Evolutionary conservation across 2,888 invertebrate species (phyloP).

Genomic region (Morinoia aosen): DNA sequence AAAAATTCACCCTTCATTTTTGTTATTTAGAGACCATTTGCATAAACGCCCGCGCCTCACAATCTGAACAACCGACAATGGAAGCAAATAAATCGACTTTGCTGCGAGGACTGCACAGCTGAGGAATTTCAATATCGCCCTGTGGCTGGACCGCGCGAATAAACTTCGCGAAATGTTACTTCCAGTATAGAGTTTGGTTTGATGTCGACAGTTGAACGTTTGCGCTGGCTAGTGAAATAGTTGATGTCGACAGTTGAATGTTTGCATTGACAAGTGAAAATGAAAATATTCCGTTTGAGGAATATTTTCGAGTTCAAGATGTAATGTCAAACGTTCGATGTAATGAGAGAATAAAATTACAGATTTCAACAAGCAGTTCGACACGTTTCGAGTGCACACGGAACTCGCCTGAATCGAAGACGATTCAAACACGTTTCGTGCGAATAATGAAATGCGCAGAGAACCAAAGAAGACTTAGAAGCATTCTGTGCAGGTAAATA

Average conservation of each 20-base stretch:
- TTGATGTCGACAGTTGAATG: no score
- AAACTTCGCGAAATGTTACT: not conserved
- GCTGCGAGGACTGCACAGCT: not conserved
- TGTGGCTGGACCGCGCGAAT: not conserved
- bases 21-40: conserved; percentile 46
- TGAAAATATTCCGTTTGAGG: not conserved
- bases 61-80: conserved; percentile 43
- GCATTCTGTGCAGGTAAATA: no score
- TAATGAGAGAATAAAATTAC: not conserved
- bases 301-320: not conserved
- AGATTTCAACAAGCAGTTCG: not conserved
- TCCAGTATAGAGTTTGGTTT: not conserved
- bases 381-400: no score
- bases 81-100: not conserved
- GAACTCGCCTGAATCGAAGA: no score
- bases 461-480: no score
- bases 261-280: not conserved
- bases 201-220: not conserved
- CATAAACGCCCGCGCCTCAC: conserved; percentile 36
- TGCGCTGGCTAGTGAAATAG: not conserved
- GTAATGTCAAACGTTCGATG: not conserved
- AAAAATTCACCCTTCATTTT: not conserved
- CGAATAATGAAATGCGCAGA: no score
- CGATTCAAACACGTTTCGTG: no score
- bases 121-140: not conserved